A percentile compares a stretch with the other conserved stretches of the same genome.
Evolutionary conservation across 2,797 vertebrate genomes (phyloP).

Genomic region (Sebastes vulpes): DNA sequence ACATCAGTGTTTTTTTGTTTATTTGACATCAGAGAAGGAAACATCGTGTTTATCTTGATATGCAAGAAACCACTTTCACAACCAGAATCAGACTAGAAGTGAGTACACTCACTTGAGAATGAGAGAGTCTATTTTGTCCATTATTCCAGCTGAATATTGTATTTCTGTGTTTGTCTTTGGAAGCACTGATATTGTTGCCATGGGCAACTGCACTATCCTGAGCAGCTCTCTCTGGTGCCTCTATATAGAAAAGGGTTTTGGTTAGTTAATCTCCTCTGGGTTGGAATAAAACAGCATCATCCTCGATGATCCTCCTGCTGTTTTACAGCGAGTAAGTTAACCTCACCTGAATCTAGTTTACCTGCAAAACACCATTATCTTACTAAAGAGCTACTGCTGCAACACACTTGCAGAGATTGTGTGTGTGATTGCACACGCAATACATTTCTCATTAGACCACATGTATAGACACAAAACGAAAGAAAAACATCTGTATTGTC

Average conservation of each 20-base stretch:
- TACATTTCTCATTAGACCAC: neutral
- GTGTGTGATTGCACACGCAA: neutral
- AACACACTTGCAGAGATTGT: neutral
- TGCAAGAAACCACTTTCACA: slow-evolving; percentile 4
- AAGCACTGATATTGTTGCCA: slow-evolving; percentile 80
- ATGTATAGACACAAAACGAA: neutral
- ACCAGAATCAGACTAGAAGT: neutral
- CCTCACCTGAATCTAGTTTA: slow-evolving; percentile 44
- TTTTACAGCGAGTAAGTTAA: slow-evolving; percentile 53
- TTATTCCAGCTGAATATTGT: slow-evolving; percentile 65
- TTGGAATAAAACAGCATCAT: slow-evolving; percentile 73
- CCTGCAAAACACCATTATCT: slow-evolving; percentile 37
- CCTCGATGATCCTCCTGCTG: slow-evolving; percentile 58
- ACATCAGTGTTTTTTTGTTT: neutral
- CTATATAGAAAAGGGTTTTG: slow-evolving; percentile 65
- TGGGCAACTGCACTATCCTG: slow-evolving; percentile 77
- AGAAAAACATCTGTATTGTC: neutral
- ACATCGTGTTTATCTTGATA: neutral
- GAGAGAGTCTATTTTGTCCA: slow-evolving; percentile 31
- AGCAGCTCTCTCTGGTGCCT: slow-evolving; percentile 69
- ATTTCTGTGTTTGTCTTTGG: slow-evolving; percentile 78
- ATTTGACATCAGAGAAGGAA: slow-evolving; percentile 2
- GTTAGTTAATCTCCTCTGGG: slow-evolving; percentile 77
- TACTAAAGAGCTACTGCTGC: neutral
- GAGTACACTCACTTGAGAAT: slow-evolving; percentile 20